Conservation (phyloP, 2,113 vertebrate species). For the Rhinoptilus africanus region DNA sequence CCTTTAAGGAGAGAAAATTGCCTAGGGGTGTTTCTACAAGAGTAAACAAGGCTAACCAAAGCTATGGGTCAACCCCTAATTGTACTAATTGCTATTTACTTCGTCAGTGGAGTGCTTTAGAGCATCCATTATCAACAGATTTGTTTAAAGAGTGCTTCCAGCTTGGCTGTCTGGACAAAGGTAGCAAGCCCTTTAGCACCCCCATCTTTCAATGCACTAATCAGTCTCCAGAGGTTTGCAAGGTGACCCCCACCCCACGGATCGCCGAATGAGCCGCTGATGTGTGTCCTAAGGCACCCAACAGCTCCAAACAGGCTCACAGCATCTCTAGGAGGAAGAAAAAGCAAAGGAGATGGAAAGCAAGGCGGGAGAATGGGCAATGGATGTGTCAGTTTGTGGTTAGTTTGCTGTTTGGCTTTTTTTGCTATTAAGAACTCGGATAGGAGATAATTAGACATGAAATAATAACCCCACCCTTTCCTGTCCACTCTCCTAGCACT, state of each 20-base stretch:
- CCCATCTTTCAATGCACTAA: background rate
- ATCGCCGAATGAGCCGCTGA: background rate
- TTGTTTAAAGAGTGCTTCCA: slow-evolving; percentile 6
- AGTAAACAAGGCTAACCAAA: background rate
- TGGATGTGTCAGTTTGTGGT: background rate
- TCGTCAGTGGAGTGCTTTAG: background rate
- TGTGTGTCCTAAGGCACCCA: background rate
- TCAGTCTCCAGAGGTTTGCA: background rate
- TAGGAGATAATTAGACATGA: background rate
- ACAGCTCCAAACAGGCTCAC: background rate
- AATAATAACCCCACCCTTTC: background rate
- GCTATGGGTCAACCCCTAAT: slow-evolving; percentile 9
- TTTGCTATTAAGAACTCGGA: background rate
- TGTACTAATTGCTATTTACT: slow-evolving; percentile 27
- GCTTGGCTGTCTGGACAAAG: background rate
- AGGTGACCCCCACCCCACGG: background rate
- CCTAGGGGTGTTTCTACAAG: background rate
- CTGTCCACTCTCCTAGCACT: background rate
- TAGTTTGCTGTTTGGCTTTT: background rate
- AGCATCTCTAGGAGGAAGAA: background rate
- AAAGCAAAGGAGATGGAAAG: background rate
- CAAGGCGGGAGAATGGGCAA: background rate
- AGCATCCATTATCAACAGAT: background rate
- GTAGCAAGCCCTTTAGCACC: background rate
- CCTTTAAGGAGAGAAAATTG: background rate